These are phyloP conservation scores for Dioctria linearis DNA, from an alignment of 2,888 invertebrate genomes.

Conservation along the genomic window DNA sequence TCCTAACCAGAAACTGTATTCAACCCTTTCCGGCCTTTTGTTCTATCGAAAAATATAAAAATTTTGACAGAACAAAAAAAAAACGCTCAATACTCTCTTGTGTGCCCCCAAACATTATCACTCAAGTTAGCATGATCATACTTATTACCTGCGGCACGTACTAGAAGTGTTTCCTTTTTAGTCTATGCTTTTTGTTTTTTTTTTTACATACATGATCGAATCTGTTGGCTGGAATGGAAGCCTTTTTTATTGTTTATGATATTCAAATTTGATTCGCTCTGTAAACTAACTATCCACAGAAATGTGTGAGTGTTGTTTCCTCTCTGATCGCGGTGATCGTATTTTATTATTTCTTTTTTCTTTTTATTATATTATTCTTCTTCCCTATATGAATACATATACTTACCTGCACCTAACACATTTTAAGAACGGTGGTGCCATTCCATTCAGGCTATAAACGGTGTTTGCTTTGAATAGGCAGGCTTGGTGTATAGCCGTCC, in stretches of 20 bases:
- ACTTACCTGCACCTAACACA: neutral
- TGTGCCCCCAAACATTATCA: slow-evolving; percentile 10
- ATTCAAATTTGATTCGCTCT: slow-evolving; percentile 37
- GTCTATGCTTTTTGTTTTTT: neutral
- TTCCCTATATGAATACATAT: neutral
- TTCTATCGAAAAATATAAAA: neutral
- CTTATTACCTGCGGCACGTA: slow-evolving; percentile 57
- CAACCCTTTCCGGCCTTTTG: slow-evolving; percentile 32
- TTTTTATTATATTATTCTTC: slow-evolving; percentile 39
- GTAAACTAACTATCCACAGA: neutral
- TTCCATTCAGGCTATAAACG: slow-evolving; percentile 27
- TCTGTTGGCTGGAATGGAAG: slow-evolving; percentile 9
- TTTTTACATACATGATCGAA: slow-evolving; percentile 13
- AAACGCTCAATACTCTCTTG: neutral
- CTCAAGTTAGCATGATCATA: slow-evolving; percentile 38
- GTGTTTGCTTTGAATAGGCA: slow-evolving; percentile 2
- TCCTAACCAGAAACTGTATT: neutral
- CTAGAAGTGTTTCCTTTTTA: slow-evolving; percentile 55
- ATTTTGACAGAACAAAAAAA: neutral
- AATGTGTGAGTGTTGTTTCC: slow-evolving; percentile 26
- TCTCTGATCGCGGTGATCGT: slow-evolving; percentile 34
- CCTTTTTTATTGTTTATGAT: slow-evolving; percentile 40
- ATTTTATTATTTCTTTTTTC: slow-evolving; percentile 14
- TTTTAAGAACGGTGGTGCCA: neutral
- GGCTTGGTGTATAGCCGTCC: too few species aligned